Conservation (phyloP, 1,140 invertebrate species). For the Acyrthosiphon pisum region DNA sequence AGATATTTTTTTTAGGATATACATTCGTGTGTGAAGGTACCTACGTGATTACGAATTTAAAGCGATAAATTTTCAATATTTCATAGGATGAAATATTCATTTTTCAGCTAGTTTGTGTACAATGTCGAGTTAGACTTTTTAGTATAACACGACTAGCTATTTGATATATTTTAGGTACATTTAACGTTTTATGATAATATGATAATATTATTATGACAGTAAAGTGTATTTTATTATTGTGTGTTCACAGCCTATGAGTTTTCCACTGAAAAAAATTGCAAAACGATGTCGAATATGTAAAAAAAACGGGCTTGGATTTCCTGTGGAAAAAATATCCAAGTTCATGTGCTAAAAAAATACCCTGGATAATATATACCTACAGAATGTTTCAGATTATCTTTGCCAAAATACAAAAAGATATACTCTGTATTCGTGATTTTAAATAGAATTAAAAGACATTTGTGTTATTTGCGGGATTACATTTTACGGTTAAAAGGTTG, state of each 20-base stretch:
- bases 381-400: too few relatives aligned
- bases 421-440: too few relatives aligned
- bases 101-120: not conserved
- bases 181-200: not conserved
- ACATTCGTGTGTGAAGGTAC: not conserved
- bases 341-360: not conserved
- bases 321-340: not conserved
- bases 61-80: not conserved
- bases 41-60: not conserved
- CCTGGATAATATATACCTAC: not conserved
- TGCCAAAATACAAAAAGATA: too few relatives aligned
- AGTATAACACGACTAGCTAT: not conserved
- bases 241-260: not conserved
- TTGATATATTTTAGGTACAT: not conserved
- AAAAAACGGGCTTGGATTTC: not conserved
- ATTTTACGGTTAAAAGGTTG: too few relatives aligned
- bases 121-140: not conserved
- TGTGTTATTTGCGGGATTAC: too few relatives aligned
- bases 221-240: not conserved
- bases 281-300: not conserved
- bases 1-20: not conserved
- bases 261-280: not conserved
- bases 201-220: not conserved
- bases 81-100: not conserved
- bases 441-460: too few relatives aligned